These are phyloP conservation scores for Labeo catla DNA, from an alignment of 2,113 vertebrate species.

Conservation along the genomic window DNA sequence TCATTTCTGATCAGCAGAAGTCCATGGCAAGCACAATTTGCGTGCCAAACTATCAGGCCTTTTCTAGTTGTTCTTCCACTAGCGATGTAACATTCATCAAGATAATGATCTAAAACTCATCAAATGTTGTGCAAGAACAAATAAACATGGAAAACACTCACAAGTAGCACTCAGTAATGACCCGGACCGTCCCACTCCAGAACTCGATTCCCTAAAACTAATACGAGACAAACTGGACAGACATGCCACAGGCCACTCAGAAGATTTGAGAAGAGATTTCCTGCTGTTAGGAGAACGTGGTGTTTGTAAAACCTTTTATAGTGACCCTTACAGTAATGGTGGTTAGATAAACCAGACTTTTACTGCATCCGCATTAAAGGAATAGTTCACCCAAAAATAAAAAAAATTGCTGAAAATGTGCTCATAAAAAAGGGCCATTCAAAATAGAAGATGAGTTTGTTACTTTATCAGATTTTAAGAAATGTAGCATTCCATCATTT, in stretches of 20 bases:
- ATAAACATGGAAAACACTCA: not conserved
- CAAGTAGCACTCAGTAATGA: not conserved
- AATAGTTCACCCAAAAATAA: not conserved
- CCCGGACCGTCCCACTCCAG: not conserved
- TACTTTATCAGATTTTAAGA: too few relatives aligned
- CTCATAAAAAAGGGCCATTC: too few relatives aligned
- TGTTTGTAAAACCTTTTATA: not conserved
- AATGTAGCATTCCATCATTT: too few relatives aligned
- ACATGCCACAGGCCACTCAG: not conserved
- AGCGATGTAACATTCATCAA: not conserved
- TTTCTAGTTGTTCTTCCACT: not conserved
- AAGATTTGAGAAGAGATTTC: not conserved
- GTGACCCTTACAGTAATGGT: not conserved
- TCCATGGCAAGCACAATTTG: not conserved
- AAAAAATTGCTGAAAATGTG: too few relatives aligned
- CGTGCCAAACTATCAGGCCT: not conserved
- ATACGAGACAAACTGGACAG: not conserved
- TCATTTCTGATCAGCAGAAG: not conserved
- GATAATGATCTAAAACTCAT: not conserved
- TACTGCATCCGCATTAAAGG: not conserved
- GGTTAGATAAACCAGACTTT: not conserved
- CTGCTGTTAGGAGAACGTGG: not conserved
- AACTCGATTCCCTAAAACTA: not conserved
- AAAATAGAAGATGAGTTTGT: too few relatives aligned
- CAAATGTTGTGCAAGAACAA: constrained; percentile 2